Conservation (phyloP, 2,888 invertebrate species). For the Drosophila suboccidentalis region DNA sequence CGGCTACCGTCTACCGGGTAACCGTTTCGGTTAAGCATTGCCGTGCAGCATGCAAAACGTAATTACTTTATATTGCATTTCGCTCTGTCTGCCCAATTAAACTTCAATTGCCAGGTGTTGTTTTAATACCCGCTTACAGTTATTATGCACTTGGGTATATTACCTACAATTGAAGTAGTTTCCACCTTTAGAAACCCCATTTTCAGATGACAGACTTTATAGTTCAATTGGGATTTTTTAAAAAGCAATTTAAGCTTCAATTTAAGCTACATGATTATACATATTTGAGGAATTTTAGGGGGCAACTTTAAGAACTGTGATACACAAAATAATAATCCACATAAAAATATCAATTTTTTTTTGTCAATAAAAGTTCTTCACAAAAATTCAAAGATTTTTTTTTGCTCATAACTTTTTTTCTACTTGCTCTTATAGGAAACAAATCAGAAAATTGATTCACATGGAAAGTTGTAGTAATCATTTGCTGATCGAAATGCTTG, state of each 20-base stretch:
- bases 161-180: neutral
- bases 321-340: too few relatives aligned
- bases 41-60: slow-evolving; percentile 45
- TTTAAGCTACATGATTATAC: neutral
- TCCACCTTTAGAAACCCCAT: neutral
- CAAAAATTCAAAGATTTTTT: too few relatives aligned
- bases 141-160: slow-evolving; percentile 32
- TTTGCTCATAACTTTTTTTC: too few relatives aligned
- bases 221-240: neutral
- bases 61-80: slow-evolving; percentile 64
- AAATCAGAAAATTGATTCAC: neutral
- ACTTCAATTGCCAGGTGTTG: slow-evolving; percentile 69
- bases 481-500: neutral
- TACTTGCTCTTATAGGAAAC: too few relatives aligned
- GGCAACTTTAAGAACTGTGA: too few relatives aligned
- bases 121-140: slow-evolving; percentile 39
- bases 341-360: too few relatives aligned
- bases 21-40: slow-evolving; percentile 28
- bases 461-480: neutral
- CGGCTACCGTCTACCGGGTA: slow-evolving; percentile 8
- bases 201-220: slow-evolving; percentile 4
- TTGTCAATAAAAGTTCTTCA: too few relatives aligned
- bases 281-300: too few relatives aligned
- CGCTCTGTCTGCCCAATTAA: slow-evolving; percentile 65
- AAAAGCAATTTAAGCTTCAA: neutral